phyloP scores from a whole-genome alignment of 2,113 vertebrate genomes.

The Sinocyclocheilus anophthalmus region DNA sequence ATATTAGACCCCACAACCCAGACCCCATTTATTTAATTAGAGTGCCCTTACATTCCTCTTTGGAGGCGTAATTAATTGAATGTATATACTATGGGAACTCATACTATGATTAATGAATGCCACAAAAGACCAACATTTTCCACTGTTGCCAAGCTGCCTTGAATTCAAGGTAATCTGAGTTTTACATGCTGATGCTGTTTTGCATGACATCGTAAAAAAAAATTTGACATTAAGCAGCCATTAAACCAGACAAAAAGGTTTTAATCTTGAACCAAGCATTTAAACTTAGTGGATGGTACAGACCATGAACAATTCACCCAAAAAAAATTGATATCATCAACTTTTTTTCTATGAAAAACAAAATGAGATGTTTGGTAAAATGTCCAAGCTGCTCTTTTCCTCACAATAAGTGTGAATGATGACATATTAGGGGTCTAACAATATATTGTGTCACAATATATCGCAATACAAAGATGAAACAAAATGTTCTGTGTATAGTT shows the following conservation, averaged over 20 bases:
- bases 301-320: neutral
- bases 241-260: neutral
- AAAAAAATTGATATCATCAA: too few species aligned
- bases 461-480: too few species aligned
- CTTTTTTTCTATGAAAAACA: neutral
- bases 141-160: slow-evolving; percentile 28
- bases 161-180: neutral
- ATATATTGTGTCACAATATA: neutral
- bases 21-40: slow-evolving; percentile 53
- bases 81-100: slow-evolving; percentile 39
- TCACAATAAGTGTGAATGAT: neutral
- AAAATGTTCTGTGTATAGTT: too few species aligned
- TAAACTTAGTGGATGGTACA: neutral
- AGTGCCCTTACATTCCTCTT: slow-evolving; percentile 29
- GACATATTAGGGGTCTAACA: neutral
- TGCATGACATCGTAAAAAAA: neutral
- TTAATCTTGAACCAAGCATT: neutral
- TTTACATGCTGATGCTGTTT: neutral
- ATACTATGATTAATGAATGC: slow-evolving; percentile 53
- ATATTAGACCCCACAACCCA: slow-evolving; percentile 43
- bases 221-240: neutral
- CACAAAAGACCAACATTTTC: slow-evolving; percentile 38
- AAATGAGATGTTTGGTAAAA: neutral
- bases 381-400: neutral
- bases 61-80: slow-evolving; percentile 44